These are phyloP conservation scores for Digitonthophagus gazella DNA, from an alignment of 2,888 invertebrate genomes.

Conservation along the genomic window DNA sequence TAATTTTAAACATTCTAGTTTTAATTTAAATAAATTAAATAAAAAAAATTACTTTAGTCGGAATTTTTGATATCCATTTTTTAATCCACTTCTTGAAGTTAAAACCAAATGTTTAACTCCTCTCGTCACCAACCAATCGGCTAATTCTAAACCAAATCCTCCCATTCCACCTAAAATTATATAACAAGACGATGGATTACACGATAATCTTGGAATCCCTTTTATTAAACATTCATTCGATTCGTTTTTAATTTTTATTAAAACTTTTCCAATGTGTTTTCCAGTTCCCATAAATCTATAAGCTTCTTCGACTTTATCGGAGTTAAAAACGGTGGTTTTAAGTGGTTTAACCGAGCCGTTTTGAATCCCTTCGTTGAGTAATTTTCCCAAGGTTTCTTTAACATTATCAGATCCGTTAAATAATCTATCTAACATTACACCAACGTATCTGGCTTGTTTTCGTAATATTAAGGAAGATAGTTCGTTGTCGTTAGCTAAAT, in stretches of 20 bases:
- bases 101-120: constrained; percentile 78
- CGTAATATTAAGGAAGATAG: constrained; percentile 57
- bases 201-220: constrained; percentile 20
- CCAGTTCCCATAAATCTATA: constrained; percentile 66
- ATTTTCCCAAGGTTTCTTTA: not conserved
- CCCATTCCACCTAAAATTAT: constrained; percentile 80
- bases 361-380: constrained; percentile 27
- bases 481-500: constrained; percentile 65
- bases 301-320: constrained; percentile 68
- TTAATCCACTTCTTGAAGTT: constrained; percentile 76
- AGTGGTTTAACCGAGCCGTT: constrained; percentile 70
- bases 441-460: constrained; percentile 62
- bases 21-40: no score
- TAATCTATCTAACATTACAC: constrained; percentile 66
- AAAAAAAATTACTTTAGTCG: constrained; percentile 58
- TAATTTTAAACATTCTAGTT: no score
- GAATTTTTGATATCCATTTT: constrained; percentile 78
- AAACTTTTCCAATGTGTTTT: constrained; percentile 78
- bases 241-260: constrained; percentile 48
- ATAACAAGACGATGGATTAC: constrained; percentile 43
- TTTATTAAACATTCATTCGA: constrained; percentile 32
- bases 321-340: constrained; percentile 61
- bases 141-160: constrained; percentile 87
- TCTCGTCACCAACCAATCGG: constrained; percentile 80
- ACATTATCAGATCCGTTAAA: constrained; percentile 47